Conservation (phyloP, 2,888 invertebrate genomes). For the Notodonta ziczac region DNA sequence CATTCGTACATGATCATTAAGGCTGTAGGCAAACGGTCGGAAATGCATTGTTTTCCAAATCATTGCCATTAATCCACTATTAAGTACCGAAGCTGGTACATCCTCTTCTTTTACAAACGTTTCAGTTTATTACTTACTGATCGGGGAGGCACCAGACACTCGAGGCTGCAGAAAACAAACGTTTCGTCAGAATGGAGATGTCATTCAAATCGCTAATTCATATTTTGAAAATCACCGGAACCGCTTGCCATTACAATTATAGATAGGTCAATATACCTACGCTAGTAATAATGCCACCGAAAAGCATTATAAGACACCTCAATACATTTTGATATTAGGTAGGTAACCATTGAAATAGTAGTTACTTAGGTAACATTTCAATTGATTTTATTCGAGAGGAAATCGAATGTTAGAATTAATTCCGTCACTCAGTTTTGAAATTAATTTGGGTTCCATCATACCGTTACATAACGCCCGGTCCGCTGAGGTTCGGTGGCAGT, state of each 20-base stretch:
- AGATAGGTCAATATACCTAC: no score
- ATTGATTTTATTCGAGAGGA: constrained; percentile 27
- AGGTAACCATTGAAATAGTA: no score
- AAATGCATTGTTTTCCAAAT: constrained; percentile 48
- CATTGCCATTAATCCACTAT: constrained; percentile 32
- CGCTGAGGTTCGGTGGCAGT: neutral
- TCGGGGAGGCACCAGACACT: constrained; percentile 2
- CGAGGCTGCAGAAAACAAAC: constrained; percentile 30
- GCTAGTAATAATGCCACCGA: no score
- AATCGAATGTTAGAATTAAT: constrained; percentile 29
- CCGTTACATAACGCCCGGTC: constrained; percentile 21
- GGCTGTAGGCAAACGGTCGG: constrained; percentile 31
- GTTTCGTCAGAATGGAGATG: constrained; percentile 10
- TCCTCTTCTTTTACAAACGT: constrained; percentile 38
- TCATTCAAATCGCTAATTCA: no score
- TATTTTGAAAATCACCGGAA: no score
- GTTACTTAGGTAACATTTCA: constrained; percentile 10
- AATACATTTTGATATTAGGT: neutral
- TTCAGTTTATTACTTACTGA: constrained; percentile 16
- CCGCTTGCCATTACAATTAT: no score
- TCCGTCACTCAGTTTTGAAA: constrained; percentile 21
- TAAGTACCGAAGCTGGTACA: constrained; percentile 25
- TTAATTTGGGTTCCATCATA: constrained; percentile 21
- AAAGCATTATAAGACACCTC: neutral
- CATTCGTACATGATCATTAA: no score